Evolutionary conservation across 2,888 invertebrate species (phyloP).

Genomic region (Spodoptera littoralis): DNA sequence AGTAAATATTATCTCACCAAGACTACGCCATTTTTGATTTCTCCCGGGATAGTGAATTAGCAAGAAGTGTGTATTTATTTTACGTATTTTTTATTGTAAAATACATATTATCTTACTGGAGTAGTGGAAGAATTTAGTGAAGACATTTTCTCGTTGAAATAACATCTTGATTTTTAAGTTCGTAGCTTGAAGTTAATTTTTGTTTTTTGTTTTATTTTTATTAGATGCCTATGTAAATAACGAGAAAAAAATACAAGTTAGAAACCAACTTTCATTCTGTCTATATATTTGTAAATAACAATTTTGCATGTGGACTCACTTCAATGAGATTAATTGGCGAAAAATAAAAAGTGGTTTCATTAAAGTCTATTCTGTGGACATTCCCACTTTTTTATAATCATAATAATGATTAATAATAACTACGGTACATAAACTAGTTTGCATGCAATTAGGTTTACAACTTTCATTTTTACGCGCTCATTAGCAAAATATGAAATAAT

Average conservation of each 20-base stretch:
- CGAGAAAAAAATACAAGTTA: too few species aligned
- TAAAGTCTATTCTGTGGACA: constrained; percentile 6
- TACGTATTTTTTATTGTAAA: background rate
- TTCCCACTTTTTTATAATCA: constrained; percentile 19
- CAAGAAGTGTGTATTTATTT: constrained; percentile 7
- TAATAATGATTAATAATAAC: background rate
- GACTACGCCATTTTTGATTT: constrained; percentile 23
- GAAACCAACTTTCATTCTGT: too few species aligned
- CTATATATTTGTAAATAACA: background rate
- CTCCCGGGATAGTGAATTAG: constrained; percentile 23
- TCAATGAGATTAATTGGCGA: background rate
- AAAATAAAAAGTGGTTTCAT: background rate
- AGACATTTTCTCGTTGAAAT: too few species aligned
- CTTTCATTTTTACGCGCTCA: constrained; percentile 42
- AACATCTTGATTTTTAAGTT: too few species aligned
- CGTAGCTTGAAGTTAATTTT: too few species aligned
- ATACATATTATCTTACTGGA: too few species aligned
- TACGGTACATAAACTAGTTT: constrained; percentile 37
- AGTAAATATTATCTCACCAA: constrained; percentile 21
- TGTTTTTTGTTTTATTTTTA: too few species aligned
- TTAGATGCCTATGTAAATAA: too few species aligned
- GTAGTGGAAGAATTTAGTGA: too few species aligned
- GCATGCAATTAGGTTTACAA: constrained; percentile 21
- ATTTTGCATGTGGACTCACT: background rate
- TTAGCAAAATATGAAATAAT: constrained; percentile 36